Evolutionary conservation across 2,888 invertebrate genomes (phyloP).

Genomic region (Abrostola tripartita): DNA sequence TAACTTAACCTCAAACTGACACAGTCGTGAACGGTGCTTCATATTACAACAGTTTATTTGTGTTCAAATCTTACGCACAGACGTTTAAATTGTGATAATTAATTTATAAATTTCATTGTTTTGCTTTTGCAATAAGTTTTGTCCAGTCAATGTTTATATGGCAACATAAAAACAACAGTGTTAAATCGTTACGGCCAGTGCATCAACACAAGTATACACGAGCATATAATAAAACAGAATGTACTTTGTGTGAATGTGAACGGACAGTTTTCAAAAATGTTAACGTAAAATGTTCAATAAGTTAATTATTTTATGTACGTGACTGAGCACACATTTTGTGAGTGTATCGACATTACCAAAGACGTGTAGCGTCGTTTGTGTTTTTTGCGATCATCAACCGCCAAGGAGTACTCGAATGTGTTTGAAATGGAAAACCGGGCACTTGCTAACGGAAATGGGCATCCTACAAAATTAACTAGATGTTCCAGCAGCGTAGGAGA

Average conservation of each 20-base stretch:
- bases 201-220: slow-evolving; percentile 58
- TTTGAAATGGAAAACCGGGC: slow-evolving; percentile 79
- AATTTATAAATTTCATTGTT: slow-evolving; percentile 16
- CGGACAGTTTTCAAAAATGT: slow-evolving; percentile 26
- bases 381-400: slow-evolving; percentile 38
- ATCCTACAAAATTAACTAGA: slow-evolving; percentile 78
- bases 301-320: slow-evolving; percentile 63
- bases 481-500: slow-evolving; percentile 84
- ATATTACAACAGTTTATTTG: slow-evolving; percentile 78
- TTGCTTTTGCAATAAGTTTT: slow-evolving; percentile 21
- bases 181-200: slow-evolving; percentile 60
- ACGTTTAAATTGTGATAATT: slow-evolving; percentile 32
- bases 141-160: slow-evolving; percentile 33
- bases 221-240: slow-evolving; percentile 34
- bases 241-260: slow-evolving; percentile 38
- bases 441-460: slow-evolving; percentile 70
- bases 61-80: slow-evolving; percentile 62
- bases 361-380: slow-evolving; percentile 48
- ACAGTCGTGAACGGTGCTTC: slow-evolving; percentile 85
- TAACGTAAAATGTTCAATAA: slow-evolving; percentile 59
- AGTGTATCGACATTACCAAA: slow-evolving; percentile 37
- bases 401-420: slow-evolving; percentile 61
- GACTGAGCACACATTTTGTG: slow-evolving; percentile 61
- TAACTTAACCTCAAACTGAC: slow-evolving; percentile 88
- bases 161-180: slow-evolving; percentile 51